Base-by-base conservation (phyloP, 2,888 invertebrate genomes). In the Mythimna ferrago region DNA sequence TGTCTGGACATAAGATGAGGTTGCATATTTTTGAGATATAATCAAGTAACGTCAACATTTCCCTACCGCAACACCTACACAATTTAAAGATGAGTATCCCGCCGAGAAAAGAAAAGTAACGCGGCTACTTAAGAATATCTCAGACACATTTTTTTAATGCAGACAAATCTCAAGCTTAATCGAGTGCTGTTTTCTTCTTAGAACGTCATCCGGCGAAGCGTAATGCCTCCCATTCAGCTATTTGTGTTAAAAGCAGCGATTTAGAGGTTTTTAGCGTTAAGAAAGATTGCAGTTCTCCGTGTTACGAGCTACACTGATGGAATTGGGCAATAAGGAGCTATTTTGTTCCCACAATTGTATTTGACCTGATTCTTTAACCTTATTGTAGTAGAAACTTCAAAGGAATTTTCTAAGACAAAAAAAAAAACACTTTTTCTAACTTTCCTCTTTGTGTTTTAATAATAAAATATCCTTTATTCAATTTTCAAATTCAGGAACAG, bases 101-200 rank as follows among this genome's bases (percentile, higher is more conserved):
- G 7, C 38, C 19, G 32, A 2, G 21, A 62, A 66, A 69, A 62
- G 4, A 64, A 69, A 71, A 53, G 16, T 63, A 48, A 62, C 69
- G 51, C 48, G 44, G n/a, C 67, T 9, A 58, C 64, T 56, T 16
- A 6, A 1, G 6, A 19, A 48, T 26, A 26, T 16, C 48, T 53
- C 21, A 38, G 61, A 32, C 76, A 72, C 26, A 60, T 66, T 81
- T 80, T 77, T 76, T 75, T 72, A 71, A 78, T 73, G 41, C 65
- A 70, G 69, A 82, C 71, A 86, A 84, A 87, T 79, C 77, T 73
- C 41, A 38, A 69, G 73, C 73, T 75, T 84, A 86, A 84, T 82
- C 81, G 81, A 81, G 73, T 69, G 67, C 32, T 70, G 58, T 76
- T 82, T 82, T 80, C 67, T 77, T 82, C 77, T 83, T 82, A 83